Percentiles rank a stretch among this genome's conserved stretches.
Evolutionary conservation across 2,888 invertebrate genomes (phyloP).

Genomic region (Prionchulus punctatus): DNA sequence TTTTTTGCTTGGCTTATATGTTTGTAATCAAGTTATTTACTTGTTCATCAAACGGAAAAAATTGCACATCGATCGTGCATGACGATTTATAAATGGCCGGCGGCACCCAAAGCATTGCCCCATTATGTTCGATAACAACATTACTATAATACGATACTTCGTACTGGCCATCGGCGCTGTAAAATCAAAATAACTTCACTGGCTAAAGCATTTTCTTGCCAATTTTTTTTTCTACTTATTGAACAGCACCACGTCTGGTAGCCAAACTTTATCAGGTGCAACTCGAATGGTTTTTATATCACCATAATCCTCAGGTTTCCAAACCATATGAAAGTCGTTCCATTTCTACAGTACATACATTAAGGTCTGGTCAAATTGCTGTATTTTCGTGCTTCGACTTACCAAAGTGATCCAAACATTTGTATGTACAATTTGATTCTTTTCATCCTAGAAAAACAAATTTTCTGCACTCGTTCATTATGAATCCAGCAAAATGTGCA

Average conservation of each 20-base stretch:
- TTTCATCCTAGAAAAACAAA: constrained; percentile 22
- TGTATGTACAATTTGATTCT: constrained; percentile 33
- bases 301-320: constrained; percentile 31
- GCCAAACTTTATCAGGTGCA: constrained; percentile 37
- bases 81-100: constrained; percentile 98
- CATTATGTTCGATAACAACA: constrained; percentile 89
- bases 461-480: neutral
- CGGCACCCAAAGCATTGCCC: constrained; percentile 90
- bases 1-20: no score
- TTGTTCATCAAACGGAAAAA: constrained; percentile 28
- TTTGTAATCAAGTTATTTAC: no score
- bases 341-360: constrained; percentile 22
- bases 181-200: constrained; percentile 18
- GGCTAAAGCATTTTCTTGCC: neutral
- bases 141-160: constrained; percentile 98
- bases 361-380: neutral
- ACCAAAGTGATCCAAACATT: constrained; percentile 32
- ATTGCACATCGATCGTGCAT: constrained; percentile 58
- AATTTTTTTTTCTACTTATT: constrained; percentile 32
- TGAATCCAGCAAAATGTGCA: neutral
- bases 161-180: constrained; percentile 96
- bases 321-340: constrained; percentile 28
- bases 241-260: constrained; percentile 32
- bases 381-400: no score
- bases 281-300: constrained; percentile 33